A percentile compares a stretch with the other conserved stretches of the same genome.
Evolutionary conservation across 1,140 invertebrate genomes (phyloP).

Genomic region (Drosophila neocordata): DNA sequence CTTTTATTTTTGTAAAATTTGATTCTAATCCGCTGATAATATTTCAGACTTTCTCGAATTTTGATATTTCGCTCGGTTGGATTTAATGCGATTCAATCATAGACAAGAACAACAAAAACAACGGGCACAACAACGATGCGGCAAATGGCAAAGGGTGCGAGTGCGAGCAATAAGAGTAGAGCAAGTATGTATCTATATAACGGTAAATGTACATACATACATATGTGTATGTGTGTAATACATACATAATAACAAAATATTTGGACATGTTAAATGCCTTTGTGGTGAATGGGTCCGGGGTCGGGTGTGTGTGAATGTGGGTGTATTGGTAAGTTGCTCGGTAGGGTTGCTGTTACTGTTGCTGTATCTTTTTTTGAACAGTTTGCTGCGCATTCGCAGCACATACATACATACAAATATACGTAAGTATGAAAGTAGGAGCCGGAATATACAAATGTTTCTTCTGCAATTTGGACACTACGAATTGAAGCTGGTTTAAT

Average conservation of each 20-base stretch:
- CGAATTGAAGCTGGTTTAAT: background rate
- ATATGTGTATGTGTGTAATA: background rate
- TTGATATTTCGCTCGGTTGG: conserved; percentile 60
- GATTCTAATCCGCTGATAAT: conserved; percentile 70
- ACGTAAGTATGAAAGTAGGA: background rate
- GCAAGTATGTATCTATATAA: background rate
- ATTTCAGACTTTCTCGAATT: conserved; percentile 53
- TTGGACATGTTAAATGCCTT: conserved; percentile 37
- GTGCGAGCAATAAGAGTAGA: conserved; percentile 14
- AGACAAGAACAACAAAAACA: conserved; percentile 14
- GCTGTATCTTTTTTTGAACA: conserved; percentile 19
- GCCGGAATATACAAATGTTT: background rate
- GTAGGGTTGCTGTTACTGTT: background rate
- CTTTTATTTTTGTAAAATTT: conserved; percentile 46
- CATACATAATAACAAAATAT: conserved; percentile 42
- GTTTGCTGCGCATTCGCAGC: conserved; percentile 21
- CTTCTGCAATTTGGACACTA: background rate
- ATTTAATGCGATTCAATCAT: conserved; percentile 60
- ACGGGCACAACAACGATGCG: background rate
- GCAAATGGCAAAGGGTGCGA: conserved; percentile 1
- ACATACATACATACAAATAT: background rate
- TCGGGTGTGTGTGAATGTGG: background rate
- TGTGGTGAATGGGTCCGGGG: background rate
- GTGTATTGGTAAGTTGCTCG: background rate
- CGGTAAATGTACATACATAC: background rate